Conservation (phyloP, 53 echinoderm and acorn worm genomes). For the Apostichopus leukothele region DNA sequence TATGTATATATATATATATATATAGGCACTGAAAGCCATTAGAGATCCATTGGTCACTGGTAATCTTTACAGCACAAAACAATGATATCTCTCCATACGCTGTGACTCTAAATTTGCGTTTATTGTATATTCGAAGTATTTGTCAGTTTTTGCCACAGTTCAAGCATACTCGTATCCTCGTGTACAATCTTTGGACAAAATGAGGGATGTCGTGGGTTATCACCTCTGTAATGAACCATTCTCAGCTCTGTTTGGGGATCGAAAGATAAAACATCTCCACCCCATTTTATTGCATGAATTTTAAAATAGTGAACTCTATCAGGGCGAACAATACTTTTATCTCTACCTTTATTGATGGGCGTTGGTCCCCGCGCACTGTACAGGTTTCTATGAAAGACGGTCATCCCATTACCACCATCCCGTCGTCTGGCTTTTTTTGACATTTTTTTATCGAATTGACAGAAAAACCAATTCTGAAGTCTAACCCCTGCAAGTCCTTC, state of each 20-base stretch:
- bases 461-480: constrained; percentile 90
- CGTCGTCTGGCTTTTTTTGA: constrained; percentile 38
- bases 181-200: constrained; percentile 71
- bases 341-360: constrained; percentile 62
- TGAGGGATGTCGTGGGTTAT: constrained; percentile 68
- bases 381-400: constrained; percentile 68
- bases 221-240: constrained; percentile 77
- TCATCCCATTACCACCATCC: constrained; percentile 36
- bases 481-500: constrained; percentile 59
- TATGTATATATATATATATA: too few relatives aligned
- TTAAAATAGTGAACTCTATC: constrained; percentile 87
- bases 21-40: too few relatives aligned
- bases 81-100: too few relatives aligned
- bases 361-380: constrained; percentile 72
- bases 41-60: too few relatives aligned
- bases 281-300: constrained; percentile 82
- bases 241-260: constrained; percentile 73
- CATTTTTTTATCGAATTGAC: constrained; percentile 52
- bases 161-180: constrained; percentile 70
- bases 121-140: neutral
- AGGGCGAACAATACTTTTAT: constrained; percentile 82
- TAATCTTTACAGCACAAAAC: too few relatives aligned
- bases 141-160: constrained; percentile 26
- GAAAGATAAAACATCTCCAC: constrained; percentile 61
- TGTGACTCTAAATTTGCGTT: too few relatives aligned